Percentiles rank a stretch among this genome's conserved stretches.
Evolutionary conservation across 37 sponge, comb jelly and placozoan species (phyloP).

Genomic region (Hexactinellida sp.): DNA sequence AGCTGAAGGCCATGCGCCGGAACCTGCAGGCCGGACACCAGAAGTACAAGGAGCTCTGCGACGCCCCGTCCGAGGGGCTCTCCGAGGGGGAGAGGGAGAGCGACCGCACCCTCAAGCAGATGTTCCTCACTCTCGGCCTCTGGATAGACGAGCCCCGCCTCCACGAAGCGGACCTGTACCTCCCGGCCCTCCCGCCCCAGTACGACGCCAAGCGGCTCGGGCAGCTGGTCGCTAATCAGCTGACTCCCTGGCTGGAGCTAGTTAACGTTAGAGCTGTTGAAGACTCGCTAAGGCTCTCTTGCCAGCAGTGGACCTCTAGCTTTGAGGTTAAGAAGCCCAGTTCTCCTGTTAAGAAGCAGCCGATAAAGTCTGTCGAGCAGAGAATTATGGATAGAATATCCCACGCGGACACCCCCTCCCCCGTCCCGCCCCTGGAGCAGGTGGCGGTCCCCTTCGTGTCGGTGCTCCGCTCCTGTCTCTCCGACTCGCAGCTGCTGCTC

Average conservation of each 20-base stretch:
- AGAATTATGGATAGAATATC: not conserved
- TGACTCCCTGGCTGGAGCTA: not conserved
- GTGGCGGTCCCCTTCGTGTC: not conserved
- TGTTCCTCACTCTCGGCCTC: conserved; percentile 33
- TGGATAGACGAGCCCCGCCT: conserved; percentile 92
- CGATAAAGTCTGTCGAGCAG: not conserved
- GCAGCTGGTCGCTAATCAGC: conserved; percentile 27
- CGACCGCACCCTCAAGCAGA: not conserved
- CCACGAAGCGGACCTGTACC: conserved; percentile 58
- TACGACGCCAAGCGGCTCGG: conserved; percentile 51
- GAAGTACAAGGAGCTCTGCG: not conserved
- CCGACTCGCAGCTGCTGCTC: not conserved
- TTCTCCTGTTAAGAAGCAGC: not conserved
- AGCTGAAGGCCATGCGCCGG: not conserved
- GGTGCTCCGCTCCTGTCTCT: not conserved
- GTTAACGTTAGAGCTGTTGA: not conserved
- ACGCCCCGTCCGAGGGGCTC: not conserved
- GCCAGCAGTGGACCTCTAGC: not conserved
- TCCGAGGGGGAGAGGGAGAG: not conserved
- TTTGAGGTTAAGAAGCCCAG: conserved; percentile 5
- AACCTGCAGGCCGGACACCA: not conserved
- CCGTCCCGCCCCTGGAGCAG: not conserved
- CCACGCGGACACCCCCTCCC: not conserved
- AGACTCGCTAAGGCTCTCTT: not conserved
- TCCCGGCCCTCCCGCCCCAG: conserved; percentile 69